Evolutionary conservation across 2,113 vertebrate genomes (phyloP).

Genomic region (Malurus melanocephalus): DNA sequence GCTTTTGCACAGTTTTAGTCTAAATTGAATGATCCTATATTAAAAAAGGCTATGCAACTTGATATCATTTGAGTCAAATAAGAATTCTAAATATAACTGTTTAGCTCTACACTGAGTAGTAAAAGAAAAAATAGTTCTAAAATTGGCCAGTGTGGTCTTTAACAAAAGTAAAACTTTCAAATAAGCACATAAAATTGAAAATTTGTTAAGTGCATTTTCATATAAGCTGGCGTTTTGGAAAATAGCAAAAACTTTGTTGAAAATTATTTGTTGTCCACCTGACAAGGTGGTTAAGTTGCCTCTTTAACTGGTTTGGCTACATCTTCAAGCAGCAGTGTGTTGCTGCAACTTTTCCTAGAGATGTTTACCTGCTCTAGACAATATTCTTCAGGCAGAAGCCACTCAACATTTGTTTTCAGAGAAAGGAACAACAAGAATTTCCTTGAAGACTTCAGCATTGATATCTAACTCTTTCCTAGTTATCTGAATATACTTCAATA

Average conservation of each 20-base stretch:
- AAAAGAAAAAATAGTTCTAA: background rate
- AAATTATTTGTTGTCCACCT: background rate
- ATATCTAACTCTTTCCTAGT: background rate
- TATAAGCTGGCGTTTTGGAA: background rate
- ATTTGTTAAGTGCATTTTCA: background rate
- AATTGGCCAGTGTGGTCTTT: background rate
- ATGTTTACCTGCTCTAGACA: background rate
- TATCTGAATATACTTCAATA: background rate
- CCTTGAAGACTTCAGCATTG: background rate
- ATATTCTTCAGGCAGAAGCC: background rate
- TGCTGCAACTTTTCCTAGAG: background rate
- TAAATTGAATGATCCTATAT: background rate
- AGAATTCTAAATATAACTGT: background rate
- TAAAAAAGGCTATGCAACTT: background rate
- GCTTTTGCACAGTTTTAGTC: background rate
- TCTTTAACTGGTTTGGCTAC: background rate
- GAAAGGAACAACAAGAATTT: background rate
- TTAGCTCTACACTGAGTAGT: background rate
- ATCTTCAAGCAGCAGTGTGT: background rate
- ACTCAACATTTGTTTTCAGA: background rate
- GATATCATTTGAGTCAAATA: background rate
- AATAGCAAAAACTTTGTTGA: background rate
- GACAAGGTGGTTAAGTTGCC: too few relatives aligned
- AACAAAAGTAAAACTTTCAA: background rate
- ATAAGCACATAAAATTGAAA: background rate